Base-by-base conservation (phyloP, 2,797 vertebrate species). In the Mus minutoides region DNA sequence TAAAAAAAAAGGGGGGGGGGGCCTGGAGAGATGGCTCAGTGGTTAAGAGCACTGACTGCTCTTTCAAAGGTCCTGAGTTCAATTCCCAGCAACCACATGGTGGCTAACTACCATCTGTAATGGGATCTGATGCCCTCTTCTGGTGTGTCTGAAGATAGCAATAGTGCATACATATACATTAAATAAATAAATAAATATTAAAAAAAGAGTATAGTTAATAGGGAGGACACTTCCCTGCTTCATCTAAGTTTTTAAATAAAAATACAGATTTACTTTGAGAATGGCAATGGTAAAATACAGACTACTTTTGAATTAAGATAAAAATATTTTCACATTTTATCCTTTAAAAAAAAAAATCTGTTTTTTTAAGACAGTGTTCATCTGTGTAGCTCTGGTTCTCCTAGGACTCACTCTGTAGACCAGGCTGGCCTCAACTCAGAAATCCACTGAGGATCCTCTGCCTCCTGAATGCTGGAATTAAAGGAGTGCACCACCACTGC, bases 211-310 rank as follows among this genome's bases (percentile, higher is more conserved):
- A 10, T 62, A 46, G 83, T 26, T 49, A 67, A 85, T 3, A 49
- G 62, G 56, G 17, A 26, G 58, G 37, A 40, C 26, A 62, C 37
- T 21, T 83, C 17, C 37, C 22, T 84, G 58, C 11, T 7, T 83
- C 22, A 67, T 78, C 91, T 96, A 37, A 77, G n/a, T 73, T 92
- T 94, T 52, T 90, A 85, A 92, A 64, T 82, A 62, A 92, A 94
- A 97, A 82, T 31, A 91, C 4, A 76, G 16, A 94, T 79, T 93
- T 49, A 96, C 14, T 87, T 34, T 94, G 43, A 24, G 80, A 71
- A 94, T 40, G 10, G 86, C 67, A 73, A 94, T 29, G 9, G 40
- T 91, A 31, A 96, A 82, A 52, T 79, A 84, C 1, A 52, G 24
- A 64, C 3, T 46, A 69, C 31, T 69, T n/a, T 4, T 86, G 83